Conservation (phyloP, 2,888 invertebrate genomes). For the Tetranychus truncatus region DNA sequence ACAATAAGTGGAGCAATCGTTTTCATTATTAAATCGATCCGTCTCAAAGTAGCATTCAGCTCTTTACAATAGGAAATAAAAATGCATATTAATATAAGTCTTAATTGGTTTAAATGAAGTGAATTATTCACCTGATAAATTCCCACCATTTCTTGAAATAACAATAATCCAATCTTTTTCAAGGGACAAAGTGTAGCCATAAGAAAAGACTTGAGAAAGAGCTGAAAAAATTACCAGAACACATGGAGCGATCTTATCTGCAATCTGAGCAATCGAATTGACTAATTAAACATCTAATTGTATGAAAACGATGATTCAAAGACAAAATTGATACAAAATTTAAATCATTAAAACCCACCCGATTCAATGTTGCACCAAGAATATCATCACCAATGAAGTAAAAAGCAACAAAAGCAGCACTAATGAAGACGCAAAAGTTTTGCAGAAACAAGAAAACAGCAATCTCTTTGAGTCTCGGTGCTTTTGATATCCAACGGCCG, state of each 20-base stretch:
- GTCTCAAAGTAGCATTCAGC: slow-evolving; percentile 36
- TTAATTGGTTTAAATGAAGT: neutral
- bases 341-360: neutral
- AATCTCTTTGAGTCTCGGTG: slow-evolving; percentile 34
- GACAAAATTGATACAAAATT: neutral
- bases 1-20: slow-evolving; percentile 37
- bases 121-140: slow-evolving; percentile 33
- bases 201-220: slow-evolving; percentile 6
- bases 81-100: neutral
- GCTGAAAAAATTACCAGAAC: slow-evolving; percentile 10
- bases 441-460: slow-evolving; percentile 5
- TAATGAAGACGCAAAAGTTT: slow-evolving; percentile 13
- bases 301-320: too few species aligned
- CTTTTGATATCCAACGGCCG: slow-evolving; percentile 38
- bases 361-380: neutral
- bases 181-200: slow-evolving; percentile 31
- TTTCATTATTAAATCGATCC: slow-evolving; percentile 36
- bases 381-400: neutral
- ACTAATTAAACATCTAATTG: neutral
- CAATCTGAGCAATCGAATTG: neutral
- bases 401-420: slow-evolving; percentile 12
- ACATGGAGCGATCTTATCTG: neutral
- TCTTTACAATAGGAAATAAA: slow-evolving; percentile 29
- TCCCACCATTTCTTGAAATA: slow-evolving; percentile 33
- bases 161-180: slow-evolving; percentile 38